Conservation (phyloP, 2,797 vertebrate genomes). For the Amphiprion clarkii region DNA sequence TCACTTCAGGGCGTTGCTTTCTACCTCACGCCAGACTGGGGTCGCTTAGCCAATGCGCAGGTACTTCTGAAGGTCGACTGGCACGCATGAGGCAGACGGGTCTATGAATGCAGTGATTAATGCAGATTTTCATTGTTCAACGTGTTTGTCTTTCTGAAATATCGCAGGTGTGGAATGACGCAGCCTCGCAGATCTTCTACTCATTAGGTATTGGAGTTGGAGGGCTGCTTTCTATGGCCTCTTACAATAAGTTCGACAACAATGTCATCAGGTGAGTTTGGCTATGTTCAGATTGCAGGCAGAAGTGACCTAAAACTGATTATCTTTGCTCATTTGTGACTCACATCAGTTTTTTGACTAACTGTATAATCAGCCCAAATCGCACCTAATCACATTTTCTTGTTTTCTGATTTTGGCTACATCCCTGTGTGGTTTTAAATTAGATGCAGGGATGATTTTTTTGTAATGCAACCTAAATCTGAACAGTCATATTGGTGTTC, state of each 20-base stretch:
- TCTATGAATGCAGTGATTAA: neutral
- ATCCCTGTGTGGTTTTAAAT: too few relatives aligned
- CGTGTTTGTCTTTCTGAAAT: neutral
- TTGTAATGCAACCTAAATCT: too few relatives aligned
- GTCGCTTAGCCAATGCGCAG: constrained; percentile 85
- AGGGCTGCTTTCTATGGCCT: constrained; percentile 90
- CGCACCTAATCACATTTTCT: too few relatives aligned
- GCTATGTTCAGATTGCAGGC: neutral
- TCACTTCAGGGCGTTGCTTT: constrained; percentile 87
- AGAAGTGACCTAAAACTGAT: too few relatives aligned
- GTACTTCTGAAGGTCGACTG: constrained; percentile 61
- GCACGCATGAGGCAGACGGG: neutral
- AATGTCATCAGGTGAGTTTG: constrained; percentile 87
- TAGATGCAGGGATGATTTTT: too few relatives aligned
- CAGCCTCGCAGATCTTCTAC: constrained; percentile 91
- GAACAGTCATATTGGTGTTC: too few relatives aligned
- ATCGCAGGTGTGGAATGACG: constrained; percentile 90
- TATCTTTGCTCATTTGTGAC: too few relatives aligned
- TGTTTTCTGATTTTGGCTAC: too few relatives aligned
- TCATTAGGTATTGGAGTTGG: constrained; percentile 89
- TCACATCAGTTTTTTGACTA: too few relatives aligned
- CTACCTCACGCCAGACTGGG: constrained; percentile 89
- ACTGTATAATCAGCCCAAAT: too few relatives aligned
- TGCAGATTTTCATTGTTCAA: neutral
- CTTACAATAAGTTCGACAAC: constrained; percentile 91